Conservation (phyloP, 2,797 vertebrate species). For the Sebastes goodei region DNA sequence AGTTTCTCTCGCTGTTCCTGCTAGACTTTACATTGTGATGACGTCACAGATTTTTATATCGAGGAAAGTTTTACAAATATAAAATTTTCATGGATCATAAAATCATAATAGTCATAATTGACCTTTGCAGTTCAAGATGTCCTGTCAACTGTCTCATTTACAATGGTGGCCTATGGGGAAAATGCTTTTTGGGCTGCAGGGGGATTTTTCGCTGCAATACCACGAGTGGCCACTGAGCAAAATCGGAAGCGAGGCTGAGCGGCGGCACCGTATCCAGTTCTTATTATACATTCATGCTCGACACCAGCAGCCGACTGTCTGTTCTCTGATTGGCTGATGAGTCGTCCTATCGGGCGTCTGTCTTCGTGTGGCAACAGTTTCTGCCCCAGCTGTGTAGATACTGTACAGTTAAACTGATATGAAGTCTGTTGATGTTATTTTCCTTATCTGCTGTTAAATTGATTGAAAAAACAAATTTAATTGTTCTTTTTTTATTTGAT, state of each 20-base stretch:
- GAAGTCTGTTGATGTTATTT: constrained; percentile 62
- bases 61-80: no score
- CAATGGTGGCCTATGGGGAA: background rate
- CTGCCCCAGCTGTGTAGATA: constrained; percentile 74
- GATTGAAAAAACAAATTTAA: constrained; percentile 40
- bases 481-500: constrained; percentile 71
- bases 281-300: background rate
- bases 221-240: background rate
- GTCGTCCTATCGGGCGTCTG: constrained; percentile 19
- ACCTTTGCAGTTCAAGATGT: background rate
- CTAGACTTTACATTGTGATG: background rate
- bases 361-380: constrained; percentile 13
- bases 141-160: background rate
- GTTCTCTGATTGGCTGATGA: constrained; percentile 37
- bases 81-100: background rate
- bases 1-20: background rate
- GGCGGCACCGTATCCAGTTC: background rate
- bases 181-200: background rate
- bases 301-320: background rate
- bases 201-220: background rate
- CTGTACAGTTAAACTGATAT: constrained; percentile 76
- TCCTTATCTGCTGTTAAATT: constrained; percentile 33
- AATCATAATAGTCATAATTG: background rate
- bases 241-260: background rate
- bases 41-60: no score